phyloP scores from a whole-genome alignment of 2,888 invertebrate species.

The Linnaemya tessellans region DNA sequence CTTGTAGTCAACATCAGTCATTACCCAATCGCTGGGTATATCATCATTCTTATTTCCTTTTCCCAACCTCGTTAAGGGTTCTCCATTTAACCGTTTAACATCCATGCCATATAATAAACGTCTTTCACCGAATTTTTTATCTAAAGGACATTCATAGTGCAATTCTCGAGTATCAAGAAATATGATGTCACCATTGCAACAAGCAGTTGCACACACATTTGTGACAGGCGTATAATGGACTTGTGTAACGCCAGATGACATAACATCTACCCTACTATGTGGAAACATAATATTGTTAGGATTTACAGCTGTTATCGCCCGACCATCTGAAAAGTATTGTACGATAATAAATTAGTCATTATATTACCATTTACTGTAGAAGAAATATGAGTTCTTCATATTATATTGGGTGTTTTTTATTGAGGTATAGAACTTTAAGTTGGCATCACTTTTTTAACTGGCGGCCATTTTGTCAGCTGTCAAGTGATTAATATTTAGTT shows the following conservation, averaged over 20 bases:
- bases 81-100: slow-evolving; percentile 74
- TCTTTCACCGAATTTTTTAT: slow-evolving; percentile 54
- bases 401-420: too few species aligned
- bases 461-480: too few species aligned
- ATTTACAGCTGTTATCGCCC: slow-evolving; percentile 72
- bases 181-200: slow-evolving; percentile 79
- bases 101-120: slow-evolving; percentile 74
- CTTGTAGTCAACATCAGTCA: slow-evolving; percentile 74
- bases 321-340: slow-evolving; percentile 65
- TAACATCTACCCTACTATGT: slow-evolving; percentile 73
- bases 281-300: slow-evolving; percentile 73
- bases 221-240: slow-evolving; percentile 76
- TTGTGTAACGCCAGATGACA: slow-evolving; percentile 74
- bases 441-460: too few species aligned
- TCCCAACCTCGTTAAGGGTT: slow-evolving; percentile 27
- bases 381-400: too few species aligned
- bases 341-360: too few species aligned
- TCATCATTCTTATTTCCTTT: slow-evolving; percentile 52
- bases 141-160: slow-evolving; percentile 72
- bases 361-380: too few species aligned
- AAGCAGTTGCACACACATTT: slow-evolving; percentile 73
- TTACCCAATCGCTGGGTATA: slow-evolving; percentile 34
- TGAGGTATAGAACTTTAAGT: too few species aligned
- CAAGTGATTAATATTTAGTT: too few species aligned
- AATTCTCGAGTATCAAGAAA: slow-evolving; percentile 75